These are phyloP conservation scores for Cynodonichthys magdalenae DNA, from an alignment of 2,797 vertebrate species.

Conservation along the genomic window DNA sequence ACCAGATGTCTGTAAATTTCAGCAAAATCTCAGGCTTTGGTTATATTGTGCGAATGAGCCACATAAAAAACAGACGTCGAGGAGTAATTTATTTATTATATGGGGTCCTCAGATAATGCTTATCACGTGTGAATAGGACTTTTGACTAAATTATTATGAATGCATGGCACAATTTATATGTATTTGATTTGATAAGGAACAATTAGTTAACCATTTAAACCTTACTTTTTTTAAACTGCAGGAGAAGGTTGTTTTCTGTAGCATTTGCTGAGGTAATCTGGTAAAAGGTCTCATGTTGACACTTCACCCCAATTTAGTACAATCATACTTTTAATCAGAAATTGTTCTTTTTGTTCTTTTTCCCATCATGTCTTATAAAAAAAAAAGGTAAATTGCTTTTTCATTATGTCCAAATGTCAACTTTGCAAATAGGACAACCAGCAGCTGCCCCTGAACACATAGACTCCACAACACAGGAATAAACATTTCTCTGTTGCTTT, in stretches of 20 bases:
- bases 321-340: slow-evolving; percentile 17
- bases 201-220: neutral
- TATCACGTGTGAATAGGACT: no score
- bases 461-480: slow-evolving; percentile 40
- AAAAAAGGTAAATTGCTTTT: slow-evolving; percentile 44
- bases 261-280: neutral
- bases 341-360: slow-evolving; percentile 11
- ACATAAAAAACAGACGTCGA: no score
- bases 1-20: no score
- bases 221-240: slow-evolving; percentile 3
- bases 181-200: neutral
- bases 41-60: no score
- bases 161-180: no score
- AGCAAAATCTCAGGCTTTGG: no score
- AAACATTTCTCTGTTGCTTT: slow-evolving; percentile 51
- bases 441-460: slow-evolving; percentile 35
- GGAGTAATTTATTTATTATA: no score
- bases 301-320: slow-evolving; percentile 16
- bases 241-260: neutral
- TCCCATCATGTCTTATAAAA: slow-evolving; percentile 30
- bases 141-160: no score
- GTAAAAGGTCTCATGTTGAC: slow-evolving; percentile 6
- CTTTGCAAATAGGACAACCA: slow-evolving; percentile 35
- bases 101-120: no score
- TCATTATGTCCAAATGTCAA: slow-evolving; percentile 51